Evolutionary conservation across 2,888 invertebrate species (phyloP), one percentile per base, ranked within the genome.

Genomic region (Heliconius sara): DNA sequence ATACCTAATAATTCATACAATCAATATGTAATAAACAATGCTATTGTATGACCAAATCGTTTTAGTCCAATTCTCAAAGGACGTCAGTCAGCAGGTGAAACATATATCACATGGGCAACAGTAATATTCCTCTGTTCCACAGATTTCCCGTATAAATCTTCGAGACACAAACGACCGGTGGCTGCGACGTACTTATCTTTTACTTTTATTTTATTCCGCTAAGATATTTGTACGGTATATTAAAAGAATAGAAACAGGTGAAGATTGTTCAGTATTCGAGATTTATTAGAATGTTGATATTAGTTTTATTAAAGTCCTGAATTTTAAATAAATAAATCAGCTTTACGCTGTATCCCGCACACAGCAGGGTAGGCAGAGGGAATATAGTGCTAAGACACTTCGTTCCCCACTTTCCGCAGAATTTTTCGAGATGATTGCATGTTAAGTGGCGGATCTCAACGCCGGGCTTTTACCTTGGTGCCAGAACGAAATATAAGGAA

Each of bases 101-200:
- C 86, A 86, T 88, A 86, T 85, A 87, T 88, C 88, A 86, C 83
- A 75, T 74, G 81, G 78, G 84, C 77, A 85, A 86, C 84, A 81
- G 87, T 88, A 89, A 89, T 89, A 90, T 90, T 89, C 88, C 87
- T 88, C 87, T 87, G 85, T 88, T 86, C 85, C 84, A 82, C 83
- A 88, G 85, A 87, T 89, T 89, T 86, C 79, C 81, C 83, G 83
- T 85, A 90, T 90, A 89, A 89, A 90, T 89, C 89, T 89, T 85
- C 77, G 79, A 84, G 81, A 84, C 83, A 83, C 83, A 85, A 85
- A 85, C 85, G 88, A 87, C 86, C 87, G 82, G 80, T 79, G 73
- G 78, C 77, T 82, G 79, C 75, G 82, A 83, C 78, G 77, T 79
- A 83, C 80, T 80, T 83, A 85, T 84, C 84, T 79, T 80, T 85